Base-by-base conservation (phyloP, 2,113 vertebrate genomes). In the Carassius gibelio region DNA sequence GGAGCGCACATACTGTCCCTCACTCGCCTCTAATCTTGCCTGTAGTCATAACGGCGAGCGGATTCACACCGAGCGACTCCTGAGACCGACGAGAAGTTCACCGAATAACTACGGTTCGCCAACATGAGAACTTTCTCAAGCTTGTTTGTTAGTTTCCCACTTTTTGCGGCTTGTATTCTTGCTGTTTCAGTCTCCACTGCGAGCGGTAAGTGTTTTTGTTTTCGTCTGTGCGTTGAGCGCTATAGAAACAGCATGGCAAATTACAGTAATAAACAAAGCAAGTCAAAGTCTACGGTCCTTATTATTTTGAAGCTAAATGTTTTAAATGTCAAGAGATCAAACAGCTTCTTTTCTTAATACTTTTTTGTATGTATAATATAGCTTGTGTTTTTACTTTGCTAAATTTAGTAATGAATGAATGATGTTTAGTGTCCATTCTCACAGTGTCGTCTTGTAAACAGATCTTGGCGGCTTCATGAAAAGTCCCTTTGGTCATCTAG, bases 191-290 rank as follows among this genome's bases (percentile, higher is more conserved):
- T 90, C 69, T 83, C 83, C 78, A 74, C 85, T 4, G 94, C 85
- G 79, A 90, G 87, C 69, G 93, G 93, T 94, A 87, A 93, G 93
- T 92, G 82, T 23, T 52, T 61, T 52, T 80, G 34, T 72, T 79
- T 26, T 38, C 9, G 5, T 52, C 52, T n/a, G 19, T 21, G 2
- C 13, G 14, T 42, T 26, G 26, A n/a, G 26, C 19, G 19, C 66
- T 62, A 1, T 4, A 66, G 3, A 57, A 23, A 19, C 6, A 21
- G 36, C 78, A 5, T 66, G 34, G 59, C 6, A 71, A 75, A 69
- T 6, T 69, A 82, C 15, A 52, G 21, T 71, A 55, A 68, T 72
- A 82, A 72, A 72, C 66, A 83, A 74, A 72, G 52, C 81, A 52
- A 55, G 61, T 81, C 14, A 15, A 36, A 55, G 23, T 50, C 11